Conservation (phyloP, 2,888 invertebrate species). For the Digitonthophagus gazella region DNA sequence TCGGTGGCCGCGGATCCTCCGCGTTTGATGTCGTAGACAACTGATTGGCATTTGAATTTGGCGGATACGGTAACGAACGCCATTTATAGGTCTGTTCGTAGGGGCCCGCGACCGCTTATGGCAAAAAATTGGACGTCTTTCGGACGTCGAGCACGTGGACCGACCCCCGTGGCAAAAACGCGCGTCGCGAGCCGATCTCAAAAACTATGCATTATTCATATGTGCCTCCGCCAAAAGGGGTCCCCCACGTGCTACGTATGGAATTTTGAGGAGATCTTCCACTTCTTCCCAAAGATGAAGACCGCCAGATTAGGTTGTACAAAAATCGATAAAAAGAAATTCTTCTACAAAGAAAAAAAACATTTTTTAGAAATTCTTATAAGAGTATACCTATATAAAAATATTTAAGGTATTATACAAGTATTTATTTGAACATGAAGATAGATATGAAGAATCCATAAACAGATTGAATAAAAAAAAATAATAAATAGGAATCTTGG, state of each 20-base stretch:
- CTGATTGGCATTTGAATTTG: conserved; percentile 45
- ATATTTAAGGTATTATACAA: too few species aligned
- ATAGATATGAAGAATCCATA: too few species aligned
- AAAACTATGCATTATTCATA: conserved; percentile 42
- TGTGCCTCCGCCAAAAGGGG: conserved; percentile 23
- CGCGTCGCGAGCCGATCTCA: conserved; percentile 40
- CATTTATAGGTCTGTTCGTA: conserved; percentile 41
- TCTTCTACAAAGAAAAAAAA: not conserved
- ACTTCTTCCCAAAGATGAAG: not conserved
- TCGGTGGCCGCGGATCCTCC: not conserved
- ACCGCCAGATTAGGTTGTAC: not conserved
- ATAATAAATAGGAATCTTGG: too few species aligned
- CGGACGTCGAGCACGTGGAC: conserved; percentile 34
- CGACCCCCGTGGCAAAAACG: conserved; percentile 36
- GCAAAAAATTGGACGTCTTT: conserved; percentile 13
- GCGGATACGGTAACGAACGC: conserved; percentile 42
- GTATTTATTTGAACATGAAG: too few species aligned
- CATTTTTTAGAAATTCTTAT: too few species aligned
- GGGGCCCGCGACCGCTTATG: conserved; percentile 7
- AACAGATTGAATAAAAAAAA: too few species aligned
- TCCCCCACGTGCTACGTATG: conserved; percentile 25
- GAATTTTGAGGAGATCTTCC: conserved; percentile 1
- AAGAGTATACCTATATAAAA: too few species aligned
- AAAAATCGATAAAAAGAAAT: not conserved
- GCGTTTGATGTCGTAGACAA: conserved; percentile 24